Evolutionary conservation across 2,113 vertebrate genomes (phyloP).

Genomic region (Phainopepla nitens): DNA sequence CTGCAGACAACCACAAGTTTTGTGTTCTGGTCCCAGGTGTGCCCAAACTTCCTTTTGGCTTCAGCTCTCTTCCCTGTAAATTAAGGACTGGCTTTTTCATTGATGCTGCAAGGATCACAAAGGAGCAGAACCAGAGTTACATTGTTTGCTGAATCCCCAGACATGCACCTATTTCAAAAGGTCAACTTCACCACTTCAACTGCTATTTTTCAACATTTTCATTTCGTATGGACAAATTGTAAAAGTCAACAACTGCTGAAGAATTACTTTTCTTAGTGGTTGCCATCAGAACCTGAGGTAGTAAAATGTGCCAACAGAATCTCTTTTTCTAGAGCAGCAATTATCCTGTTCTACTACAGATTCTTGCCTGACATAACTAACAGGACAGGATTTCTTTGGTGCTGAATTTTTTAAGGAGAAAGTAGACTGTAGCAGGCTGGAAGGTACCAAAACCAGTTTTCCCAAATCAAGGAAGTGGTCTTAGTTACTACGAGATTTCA

Average conservation of each 20-base stretch:
- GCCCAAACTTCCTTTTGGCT: neutral
- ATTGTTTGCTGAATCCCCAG: neutral
- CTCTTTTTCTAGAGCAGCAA: neutral
- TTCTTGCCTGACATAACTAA: neutral
- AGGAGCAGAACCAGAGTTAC: neutral
- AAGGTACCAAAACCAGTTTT: neutral
- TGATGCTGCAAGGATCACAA: neutral
- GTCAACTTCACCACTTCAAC: neutral
- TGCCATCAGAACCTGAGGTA: neutral
- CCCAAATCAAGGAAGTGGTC: neutral
- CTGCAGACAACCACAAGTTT: neutral
- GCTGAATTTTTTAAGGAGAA: neutral
- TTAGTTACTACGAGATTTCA: neutral
- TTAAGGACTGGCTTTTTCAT: neutral
- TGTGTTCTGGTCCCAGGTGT: neutral
- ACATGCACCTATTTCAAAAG: neutral
- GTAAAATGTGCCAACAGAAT: neutral
- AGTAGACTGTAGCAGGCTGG: neutral
- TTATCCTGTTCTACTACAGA: neutral
- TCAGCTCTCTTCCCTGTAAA: neutral
- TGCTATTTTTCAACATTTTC: neutral
- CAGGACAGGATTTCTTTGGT: neutral
- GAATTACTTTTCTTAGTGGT: neutral
- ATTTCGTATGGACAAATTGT: neutral
- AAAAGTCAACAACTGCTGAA: neutral